These are phyloP conservation scores for Gnathochromis pfefferi DNA, from an alignment of 2,113 vertebrate genomes.

Conservation along the genomic window DNA sequence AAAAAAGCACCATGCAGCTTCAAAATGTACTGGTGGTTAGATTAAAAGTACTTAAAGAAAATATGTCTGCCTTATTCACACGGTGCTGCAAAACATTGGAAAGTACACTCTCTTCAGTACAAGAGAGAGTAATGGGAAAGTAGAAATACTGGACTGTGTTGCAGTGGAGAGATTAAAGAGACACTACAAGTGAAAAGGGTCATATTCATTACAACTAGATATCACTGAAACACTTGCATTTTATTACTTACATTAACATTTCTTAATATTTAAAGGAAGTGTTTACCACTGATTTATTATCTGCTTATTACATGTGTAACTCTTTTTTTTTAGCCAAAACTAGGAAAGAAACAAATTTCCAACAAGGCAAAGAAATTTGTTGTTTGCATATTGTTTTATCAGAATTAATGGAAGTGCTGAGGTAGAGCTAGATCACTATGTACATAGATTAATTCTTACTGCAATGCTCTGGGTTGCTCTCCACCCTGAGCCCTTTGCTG, in stretches of 20 bases:
- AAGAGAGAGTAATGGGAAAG: background rate
- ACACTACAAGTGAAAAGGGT: background rate
- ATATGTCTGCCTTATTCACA: background rate
- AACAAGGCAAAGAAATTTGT: background rate
- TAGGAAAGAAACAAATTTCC: background rate
- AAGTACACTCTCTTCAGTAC: background rate
- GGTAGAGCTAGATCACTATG: background rate
- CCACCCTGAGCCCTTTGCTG: background rate
- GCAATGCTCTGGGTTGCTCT: background rate
- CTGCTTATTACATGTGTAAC: background rate
- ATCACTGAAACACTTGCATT: background rate
- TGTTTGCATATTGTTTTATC: background rate
- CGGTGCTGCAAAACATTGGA: background rate
- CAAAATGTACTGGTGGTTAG: background rate
- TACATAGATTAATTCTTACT: background rate
- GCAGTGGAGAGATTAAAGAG: background rate
- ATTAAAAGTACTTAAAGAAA: background rate
- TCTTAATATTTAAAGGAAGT: background rate
- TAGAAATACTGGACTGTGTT: background rate
- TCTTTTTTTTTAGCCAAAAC: background rate
- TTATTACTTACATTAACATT: background rate
- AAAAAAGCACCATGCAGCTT: background rate
- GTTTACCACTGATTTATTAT: background rate
- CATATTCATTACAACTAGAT: background rate
- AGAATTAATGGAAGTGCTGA: background rate